These are phyloP conservation scores for Plagiodera versicolora DNA, from an alignment of 2,888 invertebrate species.

Conservation along the genomic window DNA sequence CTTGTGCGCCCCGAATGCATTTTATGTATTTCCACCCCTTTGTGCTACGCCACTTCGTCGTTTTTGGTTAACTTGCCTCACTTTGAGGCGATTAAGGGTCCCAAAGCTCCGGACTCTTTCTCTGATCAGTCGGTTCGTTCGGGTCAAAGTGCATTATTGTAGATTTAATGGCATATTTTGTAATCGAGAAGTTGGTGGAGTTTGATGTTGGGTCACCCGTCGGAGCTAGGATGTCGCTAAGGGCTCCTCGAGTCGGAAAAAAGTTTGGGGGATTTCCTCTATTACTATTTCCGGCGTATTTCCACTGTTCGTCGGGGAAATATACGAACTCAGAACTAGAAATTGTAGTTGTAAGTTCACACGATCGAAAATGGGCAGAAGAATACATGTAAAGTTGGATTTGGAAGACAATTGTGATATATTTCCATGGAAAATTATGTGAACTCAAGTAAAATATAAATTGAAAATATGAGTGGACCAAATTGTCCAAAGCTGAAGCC, in stretches of 20 bases:
- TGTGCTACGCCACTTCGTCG: background rate
- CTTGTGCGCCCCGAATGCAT: no score
- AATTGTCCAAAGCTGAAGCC: no score
- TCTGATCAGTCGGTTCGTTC: background rate
- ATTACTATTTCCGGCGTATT: background rate
- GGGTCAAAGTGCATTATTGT: slow-evolving; percentile 15
- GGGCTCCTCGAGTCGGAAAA: slow-evolving; percentile 8
- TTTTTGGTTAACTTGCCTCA: background rate
- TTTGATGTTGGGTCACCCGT: background rate
- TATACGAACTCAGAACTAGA: background rate
- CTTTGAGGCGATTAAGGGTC: background rate
- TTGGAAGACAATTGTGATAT: no score
- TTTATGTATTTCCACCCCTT: no score
- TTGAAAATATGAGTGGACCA: no score
- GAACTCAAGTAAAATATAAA: no score
- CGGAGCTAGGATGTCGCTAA: slow-evolving; percentile 8
- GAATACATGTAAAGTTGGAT: no score
- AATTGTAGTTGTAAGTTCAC: no score
- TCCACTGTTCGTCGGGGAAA: background rate
- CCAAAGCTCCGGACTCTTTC: background rate
- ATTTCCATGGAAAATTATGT: no score
- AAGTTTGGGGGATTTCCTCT: background rate
- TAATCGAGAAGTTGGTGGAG: slow-evolving; percentile 14
- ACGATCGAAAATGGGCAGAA: no score
- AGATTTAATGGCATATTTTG: slow-evolving; percentile 17